Percentiles rank a stretch among this genome's conserved stretches.
These are phyloP conservation scores for Columba guinea DNA, from an alignment of 2,797 vertebrate species.

Conservation along the genomic window DNA sequence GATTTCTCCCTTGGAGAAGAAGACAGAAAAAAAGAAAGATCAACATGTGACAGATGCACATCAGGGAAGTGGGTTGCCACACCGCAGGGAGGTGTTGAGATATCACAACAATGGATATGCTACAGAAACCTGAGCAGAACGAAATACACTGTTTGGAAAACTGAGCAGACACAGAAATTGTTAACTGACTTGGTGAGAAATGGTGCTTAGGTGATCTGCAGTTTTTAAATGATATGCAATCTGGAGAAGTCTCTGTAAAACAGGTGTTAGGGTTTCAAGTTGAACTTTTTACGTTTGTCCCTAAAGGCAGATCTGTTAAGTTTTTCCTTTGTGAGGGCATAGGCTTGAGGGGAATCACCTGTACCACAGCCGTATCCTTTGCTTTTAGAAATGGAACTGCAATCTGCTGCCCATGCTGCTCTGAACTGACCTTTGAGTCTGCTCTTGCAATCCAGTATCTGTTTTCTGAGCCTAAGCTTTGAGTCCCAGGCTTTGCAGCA, in stretches of 20 bases:
- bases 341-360: conserved; percentile 73
- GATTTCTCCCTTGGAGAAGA: neutral
- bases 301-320: conserved; percentile 64
- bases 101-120: neutral
- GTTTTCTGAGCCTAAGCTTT: conserved; percentile 32
- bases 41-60: conserved; percentile 34
- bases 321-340: conserved; percentile 48
- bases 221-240: conserved; percentile 58
- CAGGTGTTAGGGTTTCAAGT: conserved; percentile 68
- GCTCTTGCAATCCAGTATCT: conserved; percentile 49
- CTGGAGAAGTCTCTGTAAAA: conserved; percentile 60
- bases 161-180: neutral
- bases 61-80: conserved; percentile 40
- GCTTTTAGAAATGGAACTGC: conserved; percentile 53
- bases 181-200: conserved; percentile 35
- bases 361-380: conserved; percentile 42
- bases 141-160: conserved; percentile 27
- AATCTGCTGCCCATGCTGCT: conserved; percentile 28
- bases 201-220: conserved; percentile 20
- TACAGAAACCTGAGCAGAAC: conserved; percentile 18
- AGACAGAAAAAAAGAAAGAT: conserved; percentile 16
- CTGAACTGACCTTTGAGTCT: conserved; percentile 52
- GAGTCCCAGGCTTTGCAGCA: conserved; percentile 54
- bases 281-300: conserved; percentile 66
- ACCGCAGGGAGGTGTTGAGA: conserved; percentile 35